Percentiles rank a stretch among this genome's conserved stretches.
phyloP scores from a whole-genome alignment of 2,113 vertebrate species.

The Rhinopomastus cyanomelas region DNA sequence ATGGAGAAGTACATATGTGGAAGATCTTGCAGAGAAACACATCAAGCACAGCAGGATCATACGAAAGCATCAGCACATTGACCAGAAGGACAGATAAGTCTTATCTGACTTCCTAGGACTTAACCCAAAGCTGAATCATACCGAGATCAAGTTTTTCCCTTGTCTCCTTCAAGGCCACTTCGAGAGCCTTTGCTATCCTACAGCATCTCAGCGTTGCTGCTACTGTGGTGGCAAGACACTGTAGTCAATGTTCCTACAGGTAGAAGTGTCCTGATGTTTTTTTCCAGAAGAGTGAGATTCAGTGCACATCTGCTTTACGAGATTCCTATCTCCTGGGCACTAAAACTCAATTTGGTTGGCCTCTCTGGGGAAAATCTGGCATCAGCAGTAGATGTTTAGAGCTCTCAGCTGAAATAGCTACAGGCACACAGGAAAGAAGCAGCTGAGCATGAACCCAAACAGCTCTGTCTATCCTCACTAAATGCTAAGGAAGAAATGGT shows the following conservation, averaged over 20 bases:
- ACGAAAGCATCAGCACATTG: background rate
- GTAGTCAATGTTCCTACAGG: background rate
- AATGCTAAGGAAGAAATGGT: background rate
- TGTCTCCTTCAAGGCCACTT: background rate
- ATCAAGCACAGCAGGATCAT: background rate
- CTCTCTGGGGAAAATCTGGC: background rate
- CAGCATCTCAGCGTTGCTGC: background rate
- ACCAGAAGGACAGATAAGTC: background rate
- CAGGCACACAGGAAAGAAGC: background rate
- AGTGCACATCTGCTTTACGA: background rate
- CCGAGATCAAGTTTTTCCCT: background rate
- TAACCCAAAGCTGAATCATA: background rate
- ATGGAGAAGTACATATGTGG: background rate
- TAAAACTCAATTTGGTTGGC: background rate
- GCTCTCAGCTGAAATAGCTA: background rate
- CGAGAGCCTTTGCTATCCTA: background rate
- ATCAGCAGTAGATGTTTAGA: background rate
- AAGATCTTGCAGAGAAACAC: background rate
- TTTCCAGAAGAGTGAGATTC: background rate
- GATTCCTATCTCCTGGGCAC: background rate
- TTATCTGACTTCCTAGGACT: background rate
- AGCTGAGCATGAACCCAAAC: background rate
- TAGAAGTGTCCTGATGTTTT: background rate
- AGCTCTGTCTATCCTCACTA: background rate
- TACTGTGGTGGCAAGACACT: background rate